phyloP scores from a whole-genome alignment of 2,888 invertebrate genomes.

The Mythimna ferrago region DNA sequence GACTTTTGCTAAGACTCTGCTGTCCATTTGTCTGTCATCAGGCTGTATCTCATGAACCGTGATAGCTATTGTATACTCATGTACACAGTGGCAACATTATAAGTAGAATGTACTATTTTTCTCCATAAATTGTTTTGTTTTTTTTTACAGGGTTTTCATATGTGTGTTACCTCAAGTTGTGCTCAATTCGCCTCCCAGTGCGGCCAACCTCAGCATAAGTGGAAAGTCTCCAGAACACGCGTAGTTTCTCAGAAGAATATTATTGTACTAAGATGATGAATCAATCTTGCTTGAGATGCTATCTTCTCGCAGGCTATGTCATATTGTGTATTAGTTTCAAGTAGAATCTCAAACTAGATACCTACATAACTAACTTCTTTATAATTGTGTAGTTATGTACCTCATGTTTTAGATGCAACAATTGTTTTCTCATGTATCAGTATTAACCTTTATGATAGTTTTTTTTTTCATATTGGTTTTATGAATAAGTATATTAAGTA shows the following conservation, averaged over 20 bases:
- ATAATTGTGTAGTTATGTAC: too few species aligned
- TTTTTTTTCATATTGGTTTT: background rate
- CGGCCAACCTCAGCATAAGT: background rate
- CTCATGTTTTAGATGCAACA: background rate
- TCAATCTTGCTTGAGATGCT: background rate
- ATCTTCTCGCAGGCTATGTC: background rate
- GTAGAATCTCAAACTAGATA: background rate
- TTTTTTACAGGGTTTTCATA: background rate
- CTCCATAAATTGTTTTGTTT: background rate
- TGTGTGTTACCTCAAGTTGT: constrained; percentile 10
- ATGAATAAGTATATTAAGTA: too few species aligned
- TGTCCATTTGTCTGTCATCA: too few species aligned
- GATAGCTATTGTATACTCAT: too few species aligned
- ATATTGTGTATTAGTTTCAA: background rate
- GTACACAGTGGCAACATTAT: too few species aligned
- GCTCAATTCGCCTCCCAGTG: background rate
- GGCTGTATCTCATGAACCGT: too few species aligned
- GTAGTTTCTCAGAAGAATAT: background rate
- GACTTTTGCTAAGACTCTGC: too few species aligned
- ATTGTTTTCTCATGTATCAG: background rate
- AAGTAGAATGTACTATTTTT: too few species aligned
- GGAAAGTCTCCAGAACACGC: background rate
- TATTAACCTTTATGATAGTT: background rate
- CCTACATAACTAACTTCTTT: background rate
- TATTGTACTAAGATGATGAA: background rate